Evolutionary conservation across 2,113 vertebrate species (phyloP).

Genomic region (Orientallactaga bullata): DNA sequence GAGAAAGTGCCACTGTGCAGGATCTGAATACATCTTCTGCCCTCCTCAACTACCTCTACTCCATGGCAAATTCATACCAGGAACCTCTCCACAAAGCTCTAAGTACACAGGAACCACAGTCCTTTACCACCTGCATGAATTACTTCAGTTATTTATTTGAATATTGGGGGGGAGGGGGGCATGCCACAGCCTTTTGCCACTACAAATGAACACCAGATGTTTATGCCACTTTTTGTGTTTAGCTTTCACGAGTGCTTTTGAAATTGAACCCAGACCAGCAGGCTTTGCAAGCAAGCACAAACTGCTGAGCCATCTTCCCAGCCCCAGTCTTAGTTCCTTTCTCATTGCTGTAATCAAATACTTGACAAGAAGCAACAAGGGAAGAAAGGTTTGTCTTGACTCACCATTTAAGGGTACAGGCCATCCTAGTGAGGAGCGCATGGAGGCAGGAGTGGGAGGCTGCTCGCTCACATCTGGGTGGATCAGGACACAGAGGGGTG

Average conservation of each 20-base stretch:
- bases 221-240: no score
- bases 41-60: background rate
- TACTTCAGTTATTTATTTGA: no score
- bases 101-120: background rate
- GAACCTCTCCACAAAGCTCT: background rate
- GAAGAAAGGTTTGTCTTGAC: background rate
- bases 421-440: background rate
- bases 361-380: background rate
- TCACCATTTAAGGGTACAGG: background rate
- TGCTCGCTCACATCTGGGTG: background rate
- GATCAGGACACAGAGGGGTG: background rate
- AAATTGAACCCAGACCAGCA: no score
- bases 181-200: no score
- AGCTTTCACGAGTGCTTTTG: no score
- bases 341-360: background rate
- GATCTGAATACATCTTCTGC: background rate
- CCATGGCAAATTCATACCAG: background rate
- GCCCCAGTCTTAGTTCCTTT: no score
- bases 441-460: no score
- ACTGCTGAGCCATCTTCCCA: no score
- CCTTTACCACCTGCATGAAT: background rate
- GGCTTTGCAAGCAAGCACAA: no score
- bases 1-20: background rate
- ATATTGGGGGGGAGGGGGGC: no score
- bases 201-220: no score